Evolutionary conservation across 2,797 vertebrate species (phyloP).

Genomic region (Ptychadena robeensis): DNA sequence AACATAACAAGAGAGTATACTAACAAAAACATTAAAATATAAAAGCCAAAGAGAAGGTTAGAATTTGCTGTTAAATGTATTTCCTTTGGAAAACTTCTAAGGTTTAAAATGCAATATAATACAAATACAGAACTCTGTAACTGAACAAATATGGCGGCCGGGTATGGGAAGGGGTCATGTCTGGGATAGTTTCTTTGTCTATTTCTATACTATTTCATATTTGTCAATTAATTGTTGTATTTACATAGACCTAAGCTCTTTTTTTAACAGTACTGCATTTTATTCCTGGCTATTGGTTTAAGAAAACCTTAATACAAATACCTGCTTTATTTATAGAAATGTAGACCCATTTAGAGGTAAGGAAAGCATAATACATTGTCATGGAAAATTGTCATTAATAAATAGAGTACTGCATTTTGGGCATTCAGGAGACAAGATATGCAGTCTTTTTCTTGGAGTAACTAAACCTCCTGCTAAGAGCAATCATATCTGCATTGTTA

Average conservation of each 20-base stretch:
- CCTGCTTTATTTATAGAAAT: background rate
- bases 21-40: too few relatives aligned
- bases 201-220: too few relatives aligned
- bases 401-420: background rate
- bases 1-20: too few relatives aligned
- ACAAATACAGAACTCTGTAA: background rate
- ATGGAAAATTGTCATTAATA: background rate
- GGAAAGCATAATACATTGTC: background rate
- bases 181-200: background rate
- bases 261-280: too few relatives aligned
- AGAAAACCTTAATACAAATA: too few relatives aligned
- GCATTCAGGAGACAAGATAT: slow-evolving; percentile 12
- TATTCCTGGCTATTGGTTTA: too few relatives aligned
- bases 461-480: slow-evolving; percentile 54
- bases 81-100: background rate
- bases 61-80: background rate
- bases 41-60: background rate
- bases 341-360: background rate
- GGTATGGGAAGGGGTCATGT: background rate
- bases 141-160: background rate
- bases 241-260: too few relatives aligned
- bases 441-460: slow-evolving; percentile 29
- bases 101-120: background rate
- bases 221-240: too few relatives aligned
- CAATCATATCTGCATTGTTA: slow-evolving; percentile 58